Conservation (phyloP, 1,140 invertebrate species). For the Bombus waltoni region DNA sequence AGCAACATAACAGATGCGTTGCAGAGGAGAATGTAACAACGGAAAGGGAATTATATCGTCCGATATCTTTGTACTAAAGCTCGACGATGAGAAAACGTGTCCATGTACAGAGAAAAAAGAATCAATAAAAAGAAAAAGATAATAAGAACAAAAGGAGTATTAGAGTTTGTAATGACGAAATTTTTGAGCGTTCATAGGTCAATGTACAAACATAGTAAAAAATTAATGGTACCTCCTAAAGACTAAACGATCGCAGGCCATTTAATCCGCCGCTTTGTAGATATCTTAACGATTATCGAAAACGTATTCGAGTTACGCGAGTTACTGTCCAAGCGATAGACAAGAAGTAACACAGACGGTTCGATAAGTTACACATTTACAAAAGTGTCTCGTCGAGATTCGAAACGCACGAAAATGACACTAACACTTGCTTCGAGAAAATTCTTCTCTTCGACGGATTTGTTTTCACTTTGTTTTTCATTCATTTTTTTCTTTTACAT, state of each 20-base stretch:
- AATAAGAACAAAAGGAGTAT: slow-evolving; percentile 32
- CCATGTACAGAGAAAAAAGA: not conserved
- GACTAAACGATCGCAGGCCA: slow-evolving; percentile 25
- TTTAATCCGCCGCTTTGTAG: slow-evolving; percentile 5
- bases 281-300: slow-evolving; percentile 28
- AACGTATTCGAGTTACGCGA: slow-evolving; percentile 2
- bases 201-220: slow-evolving; percentile 46
- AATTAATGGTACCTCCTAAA: slow-evolving; percentile 38
- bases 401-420: slow-evolving; percentile 18
- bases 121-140: slow-evolving; percentile 2
- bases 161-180: slow-evolving; percentile 35
- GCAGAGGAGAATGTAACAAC: not conserved
- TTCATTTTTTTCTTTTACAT: slow-evolving; percentile 1
- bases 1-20: not conserved
- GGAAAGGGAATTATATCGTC: not conserved
- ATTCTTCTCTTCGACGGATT: slow-evolving; percentile 10
- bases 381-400: slow-evolving; percentile 1
- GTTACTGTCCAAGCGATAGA: not conserved
- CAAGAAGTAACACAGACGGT: slow-evolving; percentile 1
- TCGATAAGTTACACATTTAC: slow-evolving; percentile 16
- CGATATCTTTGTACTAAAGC: not conserved
- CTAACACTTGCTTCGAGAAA: not conserved
- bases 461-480: not conserved
- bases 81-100: not conserved
- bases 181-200: slow-evolving; percentile 35